phyloP scores from a whole-genome alignment of 1,140 invertebrate genomes.

The Stegodyphus dumicola region DNA sequence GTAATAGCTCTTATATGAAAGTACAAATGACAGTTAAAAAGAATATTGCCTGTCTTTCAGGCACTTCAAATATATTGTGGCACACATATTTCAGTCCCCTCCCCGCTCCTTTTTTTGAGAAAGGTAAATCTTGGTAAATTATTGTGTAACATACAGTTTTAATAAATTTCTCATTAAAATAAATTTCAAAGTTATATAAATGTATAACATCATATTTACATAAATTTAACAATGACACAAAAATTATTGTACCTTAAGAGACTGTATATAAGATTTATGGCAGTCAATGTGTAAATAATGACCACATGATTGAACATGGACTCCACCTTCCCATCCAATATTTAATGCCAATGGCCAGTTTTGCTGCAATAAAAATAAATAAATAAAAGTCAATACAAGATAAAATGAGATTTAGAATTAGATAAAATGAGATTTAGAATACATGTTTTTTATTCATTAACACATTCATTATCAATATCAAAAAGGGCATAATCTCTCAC shows the following conservation, averaged over 20 bases:
- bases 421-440: not conserved
- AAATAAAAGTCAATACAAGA: not conserved
- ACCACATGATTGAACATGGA: conserved; percentile 95
- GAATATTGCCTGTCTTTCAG: too few species aligned
- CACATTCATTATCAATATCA: not conserved
- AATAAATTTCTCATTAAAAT: too few species aligned
- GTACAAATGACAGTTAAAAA: too few species aligned
- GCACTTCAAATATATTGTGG: too few species aligned
- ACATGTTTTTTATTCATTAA: not conserved
- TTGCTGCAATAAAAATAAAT: conserved; percentile 70
- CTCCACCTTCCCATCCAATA: conserved; percentile 91
- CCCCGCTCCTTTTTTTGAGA: too few species aligned
- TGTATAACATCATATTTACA: too few species aligned
- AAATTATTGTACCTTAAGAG: conserved; percentile 74
- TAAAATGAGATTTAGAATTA: not conserved
- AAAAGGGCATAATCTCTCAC: not conserved
- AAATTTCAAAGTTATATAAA: too few species aligned
- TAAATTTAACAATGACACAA: too few species aligned
- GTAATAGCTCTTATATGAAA: too few species aligned
- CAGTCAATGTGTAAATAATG: conserved; percentile 95
- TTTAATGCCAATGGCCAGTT: conserved; percentile 88
- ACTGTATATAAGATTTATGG: conserved; percentile 86
- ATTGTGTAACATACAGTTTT: too few species aligned
- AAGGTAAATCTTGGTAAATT: too few species aligned
- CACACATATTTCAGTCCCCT: too few species aligned